These are phyloP conservation scores for Boulengeromyrus knoepffleri DNA, from an alignment of 2,113 vertebrate species.

Conservation along the genomic window DNA sequence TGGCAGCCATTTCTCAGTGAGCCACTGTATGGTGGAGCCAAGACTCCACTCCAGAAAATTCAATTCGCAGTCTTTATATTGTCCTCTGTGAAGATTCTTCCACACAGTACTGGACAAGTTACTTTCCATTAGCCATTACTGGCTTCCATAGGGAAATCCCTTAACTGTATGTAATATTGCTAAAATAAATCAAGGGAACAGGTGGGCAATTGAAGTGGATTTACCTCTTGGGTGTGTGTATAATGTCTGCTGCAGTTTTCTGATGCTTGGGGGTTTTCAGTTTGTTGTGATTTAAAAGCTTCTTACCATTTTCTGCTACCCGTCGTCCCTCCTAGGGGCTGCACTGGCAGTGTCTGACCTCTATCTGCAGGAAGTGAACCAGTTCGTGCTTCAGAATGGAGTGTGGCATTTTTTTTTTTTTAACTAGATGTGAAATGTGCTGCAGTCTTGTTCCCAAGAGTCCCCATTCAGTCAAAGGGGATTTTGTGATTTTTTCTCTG, in stretches of 20 bases:
- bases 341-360: background rate
- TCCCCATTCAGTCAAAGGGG: background rate
- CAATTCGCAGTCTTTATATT: background rate
- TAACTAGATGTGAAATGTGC: background rate
- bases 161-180: background rate
- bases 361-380: background rate
- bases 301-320: background rate
- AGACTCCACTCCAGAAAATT: background rate
- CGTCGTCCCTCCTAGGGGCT: background rate
- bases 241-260: background rate
- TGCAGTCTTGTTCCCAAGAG: background rate
- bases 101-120: background rate
- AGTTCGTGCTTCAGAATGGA: background rate
- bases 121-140: background rate
- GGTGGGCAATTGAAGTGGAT: background rate
- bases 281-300: background rate
- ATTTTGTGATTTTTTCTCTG: background rate
- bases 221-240: background rate
- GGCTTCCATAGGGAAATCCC: background rate
- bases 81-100: background rate
- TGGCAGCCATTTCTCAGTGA: background rate
- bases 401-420: background rate
- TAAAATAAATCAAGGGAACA: background rate
- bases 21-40: background rate
- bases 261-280: background rate